These are phyloP conservation scores for Halichondria panicea DNA, from an alignment of 37 sponge, comb jelly and placozoan species.

Conservation along the genomic window DNA sequence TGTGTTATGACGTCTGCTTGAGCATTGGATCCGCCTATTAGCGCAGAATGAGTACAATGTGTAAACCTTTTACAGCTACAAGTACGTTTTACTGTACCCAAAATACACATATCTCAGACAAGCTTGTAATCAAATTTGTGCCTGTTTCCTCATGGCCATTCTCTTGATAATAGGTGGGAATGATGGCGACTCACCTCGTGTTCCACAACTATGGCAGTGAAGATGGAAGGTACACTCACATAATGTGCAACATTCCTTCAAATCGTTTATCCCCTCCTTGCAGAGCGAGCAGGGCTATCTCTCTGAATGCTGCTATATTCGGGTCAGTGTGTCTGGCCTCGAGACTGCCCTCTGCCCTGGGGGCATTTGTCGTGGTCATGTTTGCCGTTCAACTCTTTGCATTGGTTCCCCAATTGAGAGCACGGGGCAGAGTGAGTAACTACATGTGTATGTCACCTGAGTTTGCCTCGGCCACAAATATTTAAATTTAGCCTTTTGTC, in stretches of 20 bases:
- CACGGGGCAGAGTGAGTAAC: conserved; percentile 3
- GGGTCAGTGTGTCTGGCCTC: conserved; percentile 92
- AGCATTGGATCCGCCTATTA: no score
- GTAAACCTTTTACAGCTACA: no score
- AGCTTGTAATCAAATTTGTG: not conserved
- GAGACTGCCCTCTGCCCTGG: conserved; percentile 58
- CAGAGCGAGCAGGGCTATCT: conserved; percentile 69
- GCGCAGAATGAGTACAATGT: no score
- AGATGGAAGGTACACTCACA: not conserved
- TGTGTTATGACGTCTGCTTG: no score
- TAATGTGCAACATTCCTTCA: not conserved
- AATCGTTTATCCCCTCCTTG: not conserved
- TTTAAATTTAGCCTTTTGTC: no score
- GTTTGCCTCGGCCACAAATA: no score
- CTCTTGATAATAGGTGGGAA: conserved; percentile 3
- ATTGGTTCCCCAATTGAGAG: conserved; percentile 57
- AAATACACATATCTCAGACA: not conserved
- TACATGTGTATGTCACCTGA: no score
- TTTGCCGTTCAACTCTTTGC: conserved; percentile 75
- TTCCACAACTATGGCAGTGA: conserved; percentile 63
- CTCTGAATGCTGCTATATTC: conserved; percentile 89
- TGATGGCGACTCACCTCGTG: conserved; percentile 47
- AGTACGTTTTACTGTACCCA: no score
- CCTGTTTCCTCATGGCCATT: not conserved
- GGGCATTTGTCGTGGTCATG: conserved; percentile 61